Base-by-base conservation (phyloP, 2,113 vertebrate genomes). In the Rhagologus leucostigma region DNA sequence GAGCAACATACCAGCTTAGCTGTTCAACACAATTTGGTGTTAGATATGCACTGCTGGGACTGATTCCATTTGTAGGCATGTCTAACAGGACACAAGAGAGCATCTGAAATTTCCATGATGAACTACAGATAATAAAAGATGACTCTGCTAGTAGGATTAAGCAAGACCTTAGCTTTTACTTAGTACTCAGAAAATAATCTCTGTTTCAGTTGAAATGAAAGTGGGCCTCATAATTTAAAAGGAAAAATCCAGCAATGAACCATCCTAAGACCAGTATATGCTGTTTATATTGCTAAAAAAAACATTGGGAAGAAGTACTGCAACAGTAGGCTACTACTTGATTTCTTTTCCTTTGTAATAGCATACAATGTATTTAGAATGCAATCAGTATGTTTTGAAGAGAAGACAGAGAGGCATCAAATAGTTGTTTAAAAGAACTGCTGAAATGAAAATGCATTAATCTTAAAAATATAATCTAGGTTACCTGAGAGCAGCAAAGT, bases 21-120 rank as follows among this genome's bases (percentile, higher is more conserved):
- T 60, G 33, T 41, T 96, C 33, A 56, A 78, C 67, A 65, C 22
- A 85, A 80, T 89, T 93, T 81, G 52, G 39, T 75, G 30, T 81
- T 81, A 78, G 50, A 84, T 87, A 23, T 35, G 39, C 32, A n/a
- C 33, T 91, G 11, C 26, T 64, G 67, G 80, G 62, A 30, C 62
- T 79, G 24, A 57, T 93, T 84, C 49, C 23, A 35, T 65, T 78
- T 90, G 70, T 50, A 65, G 73, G 44, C 35, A n/a, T 35, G 59
- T 56, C 47, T 95, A 94, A 94, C 0, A 1, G 85, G 76, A 37
- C 41, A 59, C 81, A 44, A 57, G 84, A 93, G 39, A 71, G 23
- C 32, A 27, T 35, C 53, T 73, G 73, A 86, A 91, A 79, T 73
- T 87, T 92, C 46, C 3, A 7, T 70, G 39, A 87, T n/a, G 57